Base-by-base conservation (phyloP, 2,888 invertebrate species). In the Protonemura montana region DNA sequence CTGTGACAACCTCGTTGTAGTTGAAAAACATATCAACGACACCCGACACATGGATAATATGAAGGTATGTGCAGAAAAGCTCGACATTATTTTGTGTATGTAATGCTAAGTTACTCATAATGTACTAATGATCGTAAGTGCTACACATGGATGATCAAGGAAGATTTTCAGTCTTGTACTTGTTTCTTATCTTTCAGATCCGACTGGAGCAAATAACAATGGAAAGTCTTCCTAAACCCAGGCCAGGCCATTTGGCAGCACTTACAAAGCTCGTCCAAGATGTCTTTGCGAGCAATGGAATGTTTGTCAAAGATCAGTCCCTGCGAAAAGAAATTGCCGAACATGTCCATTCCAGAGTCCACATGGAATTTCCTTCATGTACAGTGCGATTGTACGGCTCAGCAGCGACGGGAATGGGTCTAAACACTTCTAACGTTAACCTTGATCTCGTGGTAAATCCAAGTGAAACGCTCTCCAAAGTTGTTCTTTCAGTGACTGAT, bases 1-100 rank as follows among this genome's bases (percentile, higher is more conserved):
- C 42, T 87, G 87, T 85, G 87, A 87, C 77, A 86, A 13, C 3
- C 21, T 86, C 7, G 26, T 80, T 2, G 81, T 87, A 5, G 87
- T 86, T 10, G 59, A 87, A 28, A 86, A 87, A 16, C 87, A 87
- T 21, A 81, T 87, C 16, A 16, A 25, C 0, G 86, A 84, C 5
- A 35, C 35, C 30, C 76, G 86, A 7, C 87, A 87, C 27, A 6
- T 25, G 2, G 85, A 80, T 25, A 28, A 35, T n/a, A 25, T 86
- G 26, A 78, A 80, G 86, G 85, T 84, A 41, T 26, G 77, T 10
- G 80, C 6, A 27, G 81, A 30, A 81, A n/a, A n/a, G n/a, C 16
- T 30, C 81, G 27, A 26, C 27, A 7, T 0, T 77, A 26, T 80
- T 35, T 81, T 35, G 7, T 81, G 16, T 81, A 27, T 41, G 13